Evolutionary conservation across 1,140 invertebrate species (phyloP).

Genomic region (Carcinoscorpius rotundicauda): DNA sequence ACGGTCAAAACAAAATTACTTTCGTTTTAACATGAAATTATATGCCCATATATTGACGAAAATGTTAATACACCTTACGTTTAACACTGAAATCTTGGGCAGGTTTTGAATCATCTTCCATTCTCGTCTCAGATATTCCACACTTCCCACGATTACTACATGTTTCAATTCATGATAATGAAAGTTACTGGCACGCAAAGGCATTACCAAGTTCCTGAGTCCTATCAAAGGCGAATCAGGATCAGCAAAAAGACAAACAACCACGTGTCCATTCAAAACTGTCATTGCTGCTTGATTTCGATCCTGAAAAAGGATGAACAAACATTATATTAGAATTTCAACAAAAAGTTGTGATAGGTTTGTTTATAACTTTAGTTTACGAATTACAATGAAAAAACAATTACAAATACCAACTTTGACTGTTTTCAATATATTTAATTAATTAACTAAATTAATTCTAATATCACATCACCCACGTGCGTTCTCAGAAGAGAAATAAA

Average conservation of each 20-base stretch:
- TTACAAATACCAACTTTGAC: no score
- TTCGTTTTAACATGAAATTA: no score
- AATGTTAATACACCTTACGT: slow-evolving; percentile 51
- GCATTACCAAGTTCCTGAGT: slow-evolving; percentile 91
- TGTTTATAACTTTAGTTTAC: no score
- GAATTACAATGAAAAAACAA: no score
- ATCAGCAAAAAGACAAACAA: slow-evolving; percentile 97
- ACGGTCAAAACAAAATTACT: no score
- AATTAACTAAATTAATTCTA: no score
- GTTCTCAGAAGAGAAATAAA: no score
- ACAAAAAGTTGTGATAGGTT: no score
- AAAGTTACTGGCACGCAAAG: slow-evolving; percentile 93
- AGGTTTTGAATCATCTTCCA: slow-evolving; percentile 99
- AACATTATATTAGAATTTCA: no score
- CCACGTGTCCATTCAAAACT: slow-evolving; percentile 94
- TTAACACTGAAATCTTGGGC: slow-evolving; percentile 97
- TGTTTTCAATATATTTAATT: no score
- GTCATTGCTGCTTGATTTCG: slow-evolving; percentile 99
- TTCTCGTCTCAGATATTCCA: slow-evolving; percentile 86
- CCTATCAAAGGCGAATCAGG: slow-evolving; percentile 94
- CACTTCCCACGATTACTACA: slow-evolving; percentile 97
- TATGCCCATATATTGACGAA: no score
- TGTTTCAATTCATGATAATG: slow-evolving; percentile 99
- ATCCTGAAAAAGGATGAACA: slow-evolving; percentile 49
- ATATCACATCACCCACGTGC: no score